Conservation (phyloP, 2,888 invertebrate genomes). For the Masnerella sp. region DNA sequence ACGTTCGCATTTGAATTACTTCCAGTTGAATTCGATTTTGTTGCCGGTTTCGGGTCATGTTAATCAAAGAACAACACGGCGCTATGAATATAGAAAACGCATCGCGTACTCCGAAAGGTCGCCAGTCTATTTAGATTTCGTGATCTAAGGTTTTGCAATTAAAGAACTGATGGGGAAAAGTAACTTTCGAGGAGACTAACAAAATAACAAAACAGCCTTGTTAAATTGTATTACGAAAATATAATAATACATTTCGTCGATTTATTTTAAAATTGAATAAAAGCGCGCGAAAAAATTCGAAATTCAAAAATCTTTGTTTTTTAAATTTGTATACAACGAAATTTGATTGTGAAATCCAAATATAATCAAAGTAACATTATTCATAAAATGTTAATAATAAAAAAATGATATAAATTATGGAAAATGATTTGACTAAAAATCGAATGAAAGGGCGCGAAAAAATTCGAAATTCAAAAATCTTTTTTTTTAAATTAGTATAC, state of each 20-base stretch:
- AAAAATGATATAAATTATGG: too few relatives aligned
- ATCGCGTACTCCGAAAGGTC: conserved; percentile 44
- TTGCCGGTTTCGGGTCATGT: conserved; percentile 49
- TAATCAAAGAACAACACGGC: conserved; percentile 51
- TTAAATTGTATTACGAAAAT: too few relatives aligned
- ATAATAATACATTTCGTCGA: too few relatives aligned
- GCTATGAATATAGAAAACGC: conserved; percentile 47
- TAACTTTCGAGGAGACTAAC: too few relatives aligned
- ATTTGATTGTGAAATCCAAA: background rate
- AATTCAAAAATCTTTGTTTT: background rate
- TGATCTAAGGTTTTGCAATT: conserved; percentile 43
- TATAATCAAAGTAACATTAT: too few relatives aligned
- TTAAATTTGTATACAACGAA: too few relatives aligned
- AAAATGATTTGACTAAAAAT: too few relatives aligned
- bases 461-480: background rate
- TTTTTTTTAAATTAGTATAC: too few relatives aligned
- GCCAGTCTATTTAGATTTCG: conserved; percentile 40
- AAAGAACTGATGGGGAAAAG: conserved; percentile 8
- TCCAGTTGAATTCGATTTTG: conserved; percentile 53
- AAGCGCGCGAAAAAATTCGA: background rate
- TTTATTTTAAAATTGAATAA: too few relatives aligned
- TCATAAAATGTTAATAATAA: too few relatives aligned
- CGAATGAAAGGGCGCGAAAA: background rate
- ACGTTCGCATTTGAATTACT: conserved; percentile 49
- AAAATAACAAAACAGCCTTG: too few relatives aligned